Evolutionary conservation across 1,140 invertebrate genomes (phyloP), one percentile per base, ranked within the genome.

Genomic region (Drosophila persimilis): DNA sequence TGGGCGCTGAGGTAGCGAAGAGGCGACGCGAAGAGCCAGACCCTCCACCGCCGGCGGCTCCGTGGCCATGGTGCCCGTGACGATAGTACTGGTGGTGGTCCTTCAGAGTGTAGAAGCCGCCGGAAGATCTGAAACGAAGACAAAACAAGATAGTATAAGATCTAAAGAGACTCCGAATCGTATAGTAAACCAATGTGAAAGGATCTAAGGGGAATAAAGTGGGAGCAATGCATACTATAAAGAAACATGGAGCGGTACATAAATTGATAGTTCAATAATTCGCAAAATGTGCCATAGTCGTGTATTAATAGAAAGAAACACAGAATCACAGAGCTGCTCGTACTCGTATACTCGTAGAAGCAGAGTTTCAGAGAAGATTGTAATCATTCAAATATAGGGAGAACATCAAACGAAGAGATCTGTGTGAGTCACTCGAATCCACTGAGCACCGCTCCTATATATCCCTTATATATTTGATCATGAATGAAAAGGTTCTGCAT

Each of bases 21-120:
- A 85, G 50, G 7, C 80, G 90, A 43, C 75, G 80, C n/a, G 89
- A 77, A 6, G 80, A 73, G 43, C 72, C 62, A 15, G 46, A 51
- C 17, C 78, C 59, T 6, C 59, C 73, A 9, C 50, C 62, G 5
- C 51, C 62, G 1, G 46, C 53, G 29, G 35, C 46, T 0, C 80
- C 73, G 48, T 61, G 56, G 22, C 74, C 67, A 15, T 77, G 64
- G 47, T 75, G 66, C 8, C 71, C 73, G 43, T 77, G 79, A 2
- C 80, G 71, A 26, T 89, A 78, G 55, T 89, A 86, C 26, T 89
- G 85, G 45, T 77, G 77, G 17, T 89, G 84, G 35, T 91, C 90
- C 39, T 90, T 90, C 0, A 91, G 69, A 3, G 89, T 90, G 41
- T 91, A 90, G 51, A 91, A 91, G 39, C 90, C 90, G 15, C 90